A percentile compares a stretch with the other conserved stretches of the same genome.
Evolutionary conservation across 2,797 vertebrate genomes (phyloP).

Genomic region (Falco rusticolus): DNA sequence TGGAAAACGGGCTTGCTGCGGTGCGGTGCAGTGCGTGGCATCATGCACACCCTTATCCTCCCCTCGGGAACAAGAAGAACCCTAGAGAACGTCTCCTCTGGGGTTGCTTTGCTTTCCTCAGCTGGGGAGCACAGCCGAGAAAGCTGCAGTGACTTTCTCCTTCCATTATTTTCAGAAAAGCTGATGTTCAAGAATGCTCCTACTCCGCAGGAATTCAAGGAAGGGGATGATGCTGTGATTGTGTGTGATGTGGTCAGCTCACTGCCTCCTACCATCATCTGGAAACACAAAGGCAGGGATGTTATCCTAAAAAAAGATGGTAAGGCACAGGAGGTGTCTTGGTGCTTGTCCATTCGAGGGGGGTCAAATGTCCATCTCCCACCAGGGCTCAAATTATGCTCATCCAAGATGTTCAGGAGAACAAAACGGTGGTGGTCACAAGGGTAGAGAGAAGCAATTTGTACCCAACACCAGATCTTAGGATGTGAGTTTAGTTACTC

Average conservation of each 20-base stretch:
- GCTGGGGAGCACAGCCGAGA: neutral
- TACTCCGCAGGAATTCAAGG: conserved; percentile 94
- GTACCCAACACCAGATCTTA: neutral
- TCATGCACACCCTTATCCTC: neutral
- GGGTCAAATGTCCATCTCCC: neutral
- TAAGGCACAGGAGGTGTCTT: conserved; percentile 69
- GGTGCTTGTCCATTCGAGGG: neutral
- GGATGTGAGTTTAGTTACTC: neutral
- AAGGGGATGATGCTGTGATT: conserved; percentile 91
- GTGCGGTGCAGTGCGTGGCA: neutral
- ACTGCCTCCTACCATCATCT: conserved; percentile 91
- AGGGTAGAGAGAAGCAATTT: neutral
- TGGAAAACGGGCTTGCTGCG: neutral
- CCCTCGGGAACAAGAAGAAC: neutral
- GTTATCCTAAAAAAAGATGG: conserved; percentile 95
- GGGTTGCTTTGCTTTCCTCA: neutral
- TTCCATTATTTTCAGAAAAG: conserved; percentile 83
- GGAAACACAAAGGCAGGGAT: conserved; percentile 91
- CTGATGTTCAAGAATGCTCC: conserved; percentile 95
- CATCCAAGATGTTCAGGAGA: neutral
- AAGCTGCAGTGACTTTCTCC: neutral
- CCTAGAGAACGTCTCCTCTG: neutral
- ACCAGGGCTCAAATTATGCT: neutral
- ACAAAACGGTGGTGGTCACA: neutral
- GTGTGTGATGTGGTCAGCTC: conserved; percentile 93